Evolutionary conservation across 2,113 vertebrate genomes (phyloP).

Genomic region (Bujurquina vittata): DNA sequence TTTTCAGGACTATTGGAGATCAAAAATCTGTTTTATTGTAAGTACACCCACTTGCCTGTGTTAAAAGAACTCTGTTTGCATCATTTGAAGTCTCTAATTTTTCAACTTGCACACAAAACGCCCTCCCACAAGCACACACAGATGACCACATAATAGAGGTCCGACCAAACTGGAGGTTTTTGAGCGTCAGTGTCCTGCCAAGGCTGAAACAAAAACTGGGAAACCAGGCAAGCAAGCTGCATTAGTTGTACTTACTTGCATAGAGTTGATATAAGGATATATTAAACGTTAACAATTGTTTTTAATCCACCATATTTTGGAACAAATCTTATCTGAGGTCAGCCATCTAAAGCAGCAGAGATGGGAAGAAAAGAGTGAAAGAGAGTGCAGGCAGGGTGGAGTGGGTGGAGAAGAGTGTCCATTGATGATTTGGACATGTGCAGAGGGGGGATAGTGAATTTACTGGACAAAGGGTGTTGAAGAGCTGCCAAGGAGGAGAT

Average conservation of each 20-base stretch:
- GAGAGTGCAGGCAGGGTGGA: background rate
- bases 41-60: background rate
- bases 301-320: background rate
- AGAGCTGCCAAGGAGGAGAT: background rate
- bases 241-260: background rate
- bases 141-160: slow-evolving; percentile 31
- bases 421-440: background rate
- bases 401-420: background rate
- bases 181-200: slow-evolving; percentile 8
- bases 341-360: background rate
- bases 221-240: background rate
- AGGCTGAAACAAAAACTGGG: background rate
- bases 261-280: background rate
- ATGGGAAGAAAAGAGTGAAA: background rate
- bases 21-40: slow-evolving; percentile 3
- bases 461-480: background rate
- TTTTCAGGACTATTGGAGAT: slow-evolving; percentile 40
- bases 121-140: slow-evolving; percentile 14
- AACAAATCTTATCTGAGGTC: background rate
- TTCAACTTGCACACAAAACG: background rate
- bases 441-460: background rate
- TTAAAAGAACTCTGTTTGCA: slow-evolving; percentile 8
- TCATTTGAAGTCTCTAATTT: slow-evolving; percentile 27
- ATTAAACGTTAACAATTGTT: background rate
- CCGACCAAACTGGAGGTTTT: slow-evolving; percentile 3